Conservation (phyloP, 1,140 invertebrate genomes). For the Pantala flavescens region DNA sequence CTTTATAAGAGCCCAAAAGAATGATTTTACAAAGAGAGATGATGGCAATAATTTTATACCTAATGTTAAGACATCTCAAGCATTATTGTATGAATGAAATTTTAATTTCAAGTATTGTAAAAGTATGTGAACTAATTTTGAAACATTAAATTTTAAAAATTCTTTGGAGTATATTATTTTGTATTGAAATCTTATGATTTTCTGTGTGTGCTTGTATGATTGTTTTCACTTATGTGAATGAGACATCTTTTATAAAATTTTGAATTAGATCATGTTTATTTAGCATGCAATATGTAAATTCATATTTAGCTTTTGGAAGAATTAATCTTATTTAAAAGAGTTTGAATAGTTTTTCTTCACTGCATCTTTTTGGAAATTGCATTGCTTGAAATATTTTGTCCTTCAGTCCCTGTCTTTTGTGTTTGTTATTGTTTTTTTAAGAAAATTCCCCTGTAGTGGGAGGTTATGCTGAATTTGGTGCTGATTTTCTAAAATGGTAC, state of each 20-base stretch:
- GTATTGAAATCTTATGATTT: too few species aligned
- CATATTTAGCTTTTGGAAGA: neutral
- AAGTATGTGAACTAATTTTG: too few species aligned
- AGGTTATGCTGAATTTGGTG: neutral
- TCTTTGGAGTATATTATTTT: too few species aligned
- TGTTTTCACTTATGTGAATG: too few species aligned
- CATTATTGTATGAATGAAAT: too few species aligned
- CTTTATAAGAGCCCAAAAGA: too few species aligned
- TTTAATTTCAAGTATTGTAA: too few species aligned
- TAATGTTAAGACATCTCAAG: too few species aligned
- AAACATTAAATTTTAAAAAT: too few species aligned
- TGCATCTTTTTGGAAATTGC: neutral
- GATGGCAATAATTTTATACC: too few species aligned
- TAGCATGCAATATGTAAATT: neutral
- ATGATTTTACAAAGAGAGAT: too few species aligned
- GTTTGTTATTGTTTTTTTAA: constrained; percentile 4
- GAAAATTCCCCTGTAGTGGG: neutral
- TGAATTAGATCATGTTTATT: neutral
- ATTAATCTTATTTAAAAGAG: neutral
- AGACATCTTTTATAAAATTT: neutral
- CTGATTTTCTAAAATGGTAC: constrained; percentile 10
- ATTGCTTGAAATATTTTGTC: neutral
- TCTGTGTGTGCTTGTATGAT: too few species aligned
- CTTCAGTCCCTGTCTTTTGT: neutral
- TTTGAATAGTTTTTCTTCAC: neutral